Evolutionary conservation across 1,140 invertebrate species (phyloP).

Genomic region (Ceratina australensis): DNA sequence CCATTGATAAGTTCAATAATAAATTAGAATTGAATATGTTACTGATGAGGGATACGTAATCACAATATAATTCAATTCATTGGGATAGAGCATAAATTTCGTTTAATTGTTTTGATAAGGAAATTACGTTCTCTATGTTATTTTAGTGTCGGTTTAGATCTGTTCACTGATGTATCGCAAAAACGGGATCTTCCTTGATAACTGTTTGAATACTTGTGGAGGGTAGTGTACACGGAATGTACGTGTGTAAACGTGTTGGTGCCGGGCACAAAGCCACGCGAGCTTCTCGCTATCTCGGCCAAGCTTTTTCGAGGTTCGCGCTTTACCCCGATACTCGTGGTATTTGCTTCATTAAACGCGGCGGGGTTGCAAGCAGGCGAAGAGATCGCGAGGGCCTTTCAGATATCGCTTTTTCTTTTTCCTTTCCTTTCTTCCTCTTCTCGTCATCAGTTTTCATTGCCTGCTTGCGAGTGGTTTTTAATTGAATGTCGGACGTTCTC

Average conservation of each 20-base stretch:
- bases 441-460: neutral
- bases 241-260: neutral
- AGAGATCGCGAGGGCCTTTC: neutral
- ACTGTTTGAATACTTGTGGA: too few relatives aligned
- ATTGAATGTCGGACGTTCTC: conserved; percentile 17
- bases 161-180: too few relatives aligned
- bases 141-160: too few relatives aligned
- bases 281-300: conserved; percentile 53
- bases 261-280: conserved; percentile 54
- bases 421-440: neutral
- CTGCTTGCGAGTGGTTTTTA: conserved; percentile 6
- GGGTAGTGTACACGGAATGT: neutral
- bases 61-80: too few relatives aligned
- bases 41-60: too few relatives aligned
- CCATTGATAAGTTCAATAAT: too few relatives aligned
- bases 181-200: too few relatives aligned
- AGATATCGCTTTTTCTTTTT: neutral
- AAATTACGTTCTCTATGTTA: too few relatives aligned
- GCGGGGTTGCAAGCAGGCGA: conserved; percentile 7
- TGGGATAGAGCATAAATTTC: too few relatives aligned
- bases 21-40: too few relatives aligned
- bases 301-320: conserved; percentile 57
- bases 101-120: too few relatives aligned
- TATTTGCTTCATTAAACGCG: conserved; percentile 49
- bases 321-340: conserved; percentile 32